These are phyloP conservation scores for Notarius quadriscutis DNA, from an alignment of 2,113 vertebrate species.

Conservation along the genomic window DNA sequence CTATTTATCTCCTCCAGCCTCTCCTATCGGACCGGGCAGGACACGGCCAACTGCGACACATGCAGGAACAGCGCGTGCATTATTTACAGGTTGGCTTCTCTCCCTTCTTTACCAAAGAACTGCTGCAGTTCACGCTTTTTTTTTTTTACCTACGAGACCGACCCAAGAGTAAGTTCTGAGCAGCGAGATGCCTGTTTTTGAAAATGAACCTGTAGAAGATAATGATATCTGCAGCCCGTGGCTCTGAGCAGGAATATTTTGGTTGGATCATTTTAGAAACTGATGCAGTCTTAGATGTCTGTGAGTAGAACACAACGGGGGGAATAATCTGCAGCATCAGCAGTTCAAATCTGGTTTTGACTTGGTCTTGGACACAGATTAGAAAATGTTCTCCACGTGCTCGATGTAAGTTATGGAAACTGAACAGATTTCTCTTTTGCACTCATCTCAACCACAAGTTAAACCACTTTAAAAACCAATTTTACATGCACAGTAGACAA, in stretches of 20 bases:
- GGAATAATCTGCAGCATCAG: neutral
- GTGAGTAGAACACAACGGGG: neutral
- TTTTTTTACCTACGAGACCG: neutral
- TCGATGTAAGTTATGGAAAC: neutral
- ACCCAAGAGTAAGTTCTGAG: neutral
- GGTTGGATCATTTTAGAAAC: neutral
- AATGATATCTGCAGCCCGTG: neutral
- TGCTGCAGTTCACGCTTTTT: conserved; percentile 28
- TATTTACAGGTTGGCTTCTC: conserved; percentile 90
- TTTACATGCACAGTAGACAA: neutral
- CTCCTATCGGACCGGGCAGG: conserved; percentile 97
- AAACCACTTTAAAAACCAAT: neutral
- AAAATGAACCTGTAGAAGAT: conserved; percentile 1
- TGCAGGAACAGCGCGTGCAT: conserved; percentile 99
- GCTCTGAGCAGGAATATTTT: neutral
- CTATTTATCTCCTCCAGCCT: conserved; percentile 83
- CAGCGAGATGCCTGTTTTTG: neutral
- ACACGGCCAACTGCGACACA: conserved; percentile 98
- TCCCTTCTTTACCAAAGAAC: conserved; percentile 38
- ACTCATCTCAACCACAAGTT: neutral
- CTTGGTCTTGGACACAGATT: too few relatives aligned
- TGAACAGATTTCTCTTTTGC: neutral
- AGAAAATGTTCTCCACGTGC: neutral
- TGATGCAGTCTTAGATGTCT: neutral
- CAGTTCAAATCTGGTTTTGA: neutral